Evolutionary conservation across 2,888 invertebrate genomes (phyloP).

Genomic region (Phyllotreta striolata): DNA sequence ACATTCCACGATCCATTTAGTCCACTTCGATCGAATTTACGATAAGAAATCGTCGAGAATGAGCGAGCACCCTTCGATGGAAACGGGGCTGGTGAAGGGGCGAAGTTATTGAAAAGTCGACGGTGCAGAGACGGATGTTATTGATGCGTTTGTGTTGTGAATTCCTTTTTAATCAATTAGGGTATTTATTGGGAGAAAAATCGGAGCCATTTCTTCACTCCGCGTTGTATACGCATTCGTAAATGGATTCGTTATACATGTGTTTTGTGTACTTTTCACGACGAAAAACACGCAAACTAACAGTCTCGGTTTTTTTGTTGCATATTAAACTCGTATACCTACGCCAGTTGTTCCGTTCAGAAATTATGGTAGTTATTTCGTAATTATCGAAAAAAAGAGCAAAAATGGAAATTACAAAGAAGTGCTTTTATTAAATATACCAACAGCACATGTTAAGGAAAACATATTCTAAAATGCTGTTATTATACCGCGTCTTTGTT

Average conservation of each 20-base stretch:
- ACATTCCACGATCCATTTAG: conserved; percentile 19
- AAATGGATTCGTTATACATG: too few relatives aligned
- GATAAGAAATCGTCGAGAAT: conserved; percentile 18
- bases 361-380: conserved; percentile 8
- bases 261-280: too few relatives aligned
- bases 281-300: conserved; percentile 4
- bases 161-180: too few relatives aligned
- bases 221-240: too few relatives aligned
- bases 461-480: conserved; percentile 19
- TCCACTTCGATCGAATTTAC: conserved; percentile 14
- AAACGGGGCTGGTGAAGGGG: too few relatives aligned
- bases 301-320: too few relatives aligned
- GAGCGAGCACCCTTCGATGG: conserved; percentile 7
- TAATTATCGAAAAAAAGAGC: conserved; percentile 12
- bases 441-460: conserved; percentile 9
- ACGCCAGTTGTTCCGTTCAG: conserved; percentile 12
- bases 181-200: too few relatives aligned
- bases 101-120: too few relatives aligned
- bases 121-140: too few relatives aligned
- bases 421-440: conserved; percentile 17
- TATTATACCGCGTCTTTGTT: conserved; percentile 19
- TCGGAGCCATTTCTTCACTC: too few relatives aligned
- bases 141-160: too few relatives aligned
- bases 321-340: conserved; percentile 5
- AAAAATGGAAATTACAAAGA: conserved; percentile 2